Percentiles rank a stretch among this genome's conserved stretches.
These are phyloP conservation scores for Eleutherodactylus coqui DNA, from an alignment of 2,797 vertebrate genomes.

Conservation along the genomic window DNA sequence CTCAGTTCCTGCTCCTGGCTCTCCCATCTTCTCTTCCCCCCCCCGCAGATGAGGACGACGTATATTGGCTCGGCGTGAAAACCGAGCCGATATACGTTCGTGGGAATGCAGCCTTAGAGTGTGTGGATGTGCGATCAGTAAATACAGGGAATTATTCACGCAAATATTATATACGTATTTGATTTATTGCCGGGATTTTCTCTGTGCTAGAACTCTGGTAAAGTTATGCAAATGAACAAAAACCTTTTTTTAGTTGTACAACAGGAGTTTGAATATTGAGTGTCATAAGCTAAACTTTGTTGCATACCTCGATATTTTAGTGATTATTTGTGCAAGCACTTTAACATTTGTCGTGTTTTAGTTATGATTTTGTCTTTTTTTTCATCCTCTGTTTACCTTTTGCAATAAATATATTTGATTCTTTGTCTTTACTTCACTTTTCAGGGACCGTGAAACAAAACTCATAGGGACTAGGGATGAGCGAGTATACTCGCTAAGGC, in stretches of 20 bases:
- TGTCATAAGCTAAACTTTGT: constrained; percentile 2
- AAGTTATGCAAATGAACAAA: constrained; percentile 4
- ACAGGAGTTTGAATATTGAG: neutral
- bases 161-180: neutral
- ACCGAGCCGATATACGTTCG: too few relatives aligned
- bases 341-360: neutral
- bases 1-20: too few relatives aligned
- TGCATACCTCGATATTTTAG: constrained; percentile 4
- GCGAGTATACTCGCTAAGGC: too few relatives aligned
- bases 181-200: neutral
- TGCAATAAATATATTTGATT: constrained; percentile 28
- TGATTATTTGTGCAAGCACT: neutral
- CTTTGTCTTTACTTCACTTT: neutral
- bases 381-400: neutral
- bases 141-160: neutral
- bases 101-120: too few relatives aligned
- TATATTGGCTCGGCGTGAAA: too few relatives aligned
- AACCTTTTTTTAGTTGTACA: neutral
- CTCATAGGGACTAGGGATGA: too few relatives aligned
- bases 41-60: too few relatives aligned
- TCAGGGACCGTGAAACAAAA: neutral
- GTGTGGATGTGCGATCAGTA: too few relatives aligned
- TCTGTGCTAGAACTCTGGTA: neutral
- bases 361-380: neutral
- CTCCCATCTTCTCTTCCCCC: too few relatives aligned